A percentile compares a stretch with the other conserved stretches of the same genome.
phyloP scores from a whole-genome alignment of 2,113 vertebrate genomes.

The Neotragus pygmaeus region DNA sequence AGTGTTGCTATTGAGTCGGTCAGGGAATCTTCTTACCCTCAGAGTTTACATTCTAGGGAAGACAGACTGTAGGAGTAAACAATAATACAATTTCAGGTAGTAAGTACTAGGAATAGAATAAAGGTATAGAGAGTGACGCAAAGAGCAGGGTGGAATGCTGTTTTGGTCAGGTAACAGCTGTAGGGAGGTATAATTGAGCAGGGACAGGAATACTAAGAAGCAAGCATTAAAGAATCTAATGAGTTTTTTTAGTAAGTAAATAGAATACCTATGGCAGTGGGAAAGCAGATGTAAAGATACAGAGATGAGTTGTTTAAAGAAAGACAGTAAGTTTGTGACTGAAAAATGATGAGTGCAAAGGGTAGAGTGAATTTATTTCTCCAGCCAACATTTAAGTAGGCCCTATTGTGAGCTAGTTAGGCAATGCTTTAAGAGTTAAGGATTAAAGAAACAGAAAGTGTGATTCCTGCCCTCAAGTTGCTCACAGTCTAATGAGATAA shows the following conservation, averaged over 20 bases:
- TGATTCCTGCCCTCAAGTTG: background rate
- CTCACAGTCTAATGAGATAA: background rate
- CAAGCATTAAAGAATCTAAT: background rate
- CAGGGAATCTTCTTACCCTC: background rate
- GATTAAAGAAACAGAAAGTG: background rate
- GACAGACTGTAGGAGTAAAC: background rate
- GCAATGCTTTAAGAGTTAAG: background rate
- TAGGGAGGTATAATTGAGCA: background rate
- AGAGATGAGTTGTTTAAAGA: background rate
- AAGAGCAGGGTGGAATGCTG: background rate
- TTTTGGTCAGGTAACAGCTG: slow-evolving; percentile 30
- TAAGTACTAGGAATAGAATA: background rate
- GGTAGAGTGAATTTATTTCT: background rate
- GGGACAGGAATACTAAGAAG: background rate
- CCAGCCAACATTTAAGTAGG: background rate
- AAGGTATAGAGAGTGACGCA: background rate
- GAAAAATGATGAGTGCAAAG: background rate
- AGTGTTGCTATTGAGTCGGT: background rate
- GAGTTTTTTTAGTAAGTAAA: background rate
- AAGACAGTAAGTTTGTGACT: background rate
- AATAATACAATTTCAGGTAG: background rate
- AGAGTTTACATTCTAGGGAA: background rate
- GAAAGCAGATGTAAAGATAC: background rate
- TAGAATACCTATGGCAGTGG: background rate
- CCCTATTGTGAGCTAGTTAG: background rate